These are phyloP conservation scores for Silurus asotus DNA, from an alignment of 2,113 vertebrate genomes.

Conservation along the genomic window DNA sequence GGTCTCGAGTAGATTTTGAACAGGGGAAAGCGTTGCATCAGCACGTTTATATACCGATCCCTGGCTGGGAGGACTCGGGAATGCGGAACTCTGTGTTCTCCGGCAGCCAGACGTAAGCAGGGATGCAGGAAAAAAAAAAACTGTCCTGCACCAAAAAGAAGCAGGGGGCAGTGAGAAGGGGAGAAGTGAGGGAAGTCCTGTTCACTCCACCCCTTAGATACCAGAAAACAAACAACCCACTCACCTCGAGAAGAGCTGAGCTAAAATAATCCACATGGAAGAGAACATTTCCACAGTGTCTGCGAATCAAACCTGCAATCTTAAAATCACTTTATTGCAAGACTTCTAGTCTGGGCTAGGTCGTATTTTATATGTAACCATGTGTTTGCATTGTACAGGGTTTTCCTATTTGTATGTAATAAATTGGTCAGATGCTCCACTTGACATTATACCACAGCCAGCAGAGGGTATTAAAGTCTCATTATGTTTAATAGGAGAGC, in stretches of 20 bases:
- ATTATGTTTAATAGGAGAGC: not conserved
- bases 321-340: not conserved
- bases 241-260: conserved; percentile 28
- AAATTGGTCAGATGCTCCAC: not conserved
- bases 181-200: conserved; percentile 68
- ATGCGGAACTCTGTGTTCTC: conserved; percentile 86
- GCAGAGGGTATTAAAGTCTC: not conserved
- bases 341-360: not conserved
- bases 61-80: conserved; percentile 93
- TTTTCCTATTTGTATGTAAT: not conserved
- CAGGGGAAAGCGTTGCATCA: conserved; percentile 87
- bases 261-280: not conserved
- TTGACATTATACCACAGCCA: not conserved
- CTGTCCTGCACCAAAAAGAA: conserved; percentile 50
- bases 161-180: conserved; percentile 61
- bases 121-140: conserved; percentile 67
- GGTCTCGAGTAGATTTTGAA: conserved; percentile 79
- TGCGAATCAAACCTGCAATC: not conserved
- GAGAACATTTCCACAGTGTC: not conserved
- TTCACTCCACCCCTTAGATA: conserved; percentile 74
- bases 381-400: not conserved
- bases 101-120: conserved; percentile 89
- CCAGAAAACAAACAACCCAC: conserved; percentile 65
- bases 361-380: not conserved
- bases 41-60: conserved; percentile 86